Evolutionary conservation across 2,888 invertebrate genomes (phyloP).

Genomic region (Cosmia trapezina): DNA sequence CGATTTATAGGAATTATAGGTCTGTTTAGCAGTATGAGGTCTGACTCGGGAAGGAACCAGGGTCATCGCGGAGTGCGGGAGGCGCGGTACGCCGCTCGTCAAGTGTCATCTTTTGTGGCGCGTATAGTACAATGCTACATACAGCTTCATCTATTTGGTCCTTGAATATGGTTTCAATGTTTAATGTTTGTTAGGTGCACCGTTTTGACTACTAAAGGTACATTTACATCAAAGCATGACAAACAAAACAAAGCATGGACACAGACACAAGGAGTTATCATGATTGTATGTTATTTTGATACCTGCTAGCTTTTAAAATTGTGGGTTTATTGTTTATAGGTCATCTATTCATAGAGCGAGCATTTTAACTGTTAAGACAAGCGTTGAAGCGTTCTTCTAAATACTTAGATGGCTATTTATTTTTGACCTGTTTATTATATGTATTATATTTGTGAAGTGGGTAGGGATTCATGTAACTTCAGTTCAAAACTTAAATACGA

Average conservation of each 20-base stretch:
- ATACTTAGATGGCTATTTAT: not conserved
- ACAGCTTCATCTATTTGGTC: not conserved
- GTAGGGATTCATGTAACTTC: constrained; percentile 1
- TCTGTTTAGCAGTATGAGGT: too few species aligned
- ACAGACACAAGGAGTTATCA: not conserved
- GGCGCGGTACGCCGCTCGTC: too few species aligned
- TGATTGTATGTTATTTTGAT: not conserved
- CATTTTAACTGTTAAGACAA: not conserved
- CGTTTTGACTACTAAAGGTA: not conserved
- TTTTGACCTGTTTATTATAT: not conserved
- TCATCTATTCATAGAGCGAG: not conserved
- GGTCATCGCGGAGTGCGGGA: too few species aligned
- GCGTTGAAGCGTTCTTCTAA: not conserved
- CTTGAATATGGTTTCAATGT: not conserved
- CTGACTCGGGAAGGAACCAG: too few species aligned
- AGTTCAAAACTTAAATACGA: not conserved
- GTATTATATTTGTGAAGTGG: too few species aligned
- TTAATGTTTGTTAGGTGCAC: too few species aligned
- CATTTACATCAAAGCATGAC: not conserved
- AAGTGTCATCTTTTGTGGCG: too few species aligned
- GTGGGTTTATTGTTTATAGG: not conserved
- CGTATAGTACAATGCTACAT: not conserved
- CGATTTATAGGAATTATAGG: too few species aligned
- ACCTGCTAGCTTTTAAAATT: not conserved
- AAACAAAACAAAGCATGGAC: not conserved